Evolutionary conservation across 2,113 vertebrate species (phyloP).

Genomic region (Coptodon rendalli): DNA sequence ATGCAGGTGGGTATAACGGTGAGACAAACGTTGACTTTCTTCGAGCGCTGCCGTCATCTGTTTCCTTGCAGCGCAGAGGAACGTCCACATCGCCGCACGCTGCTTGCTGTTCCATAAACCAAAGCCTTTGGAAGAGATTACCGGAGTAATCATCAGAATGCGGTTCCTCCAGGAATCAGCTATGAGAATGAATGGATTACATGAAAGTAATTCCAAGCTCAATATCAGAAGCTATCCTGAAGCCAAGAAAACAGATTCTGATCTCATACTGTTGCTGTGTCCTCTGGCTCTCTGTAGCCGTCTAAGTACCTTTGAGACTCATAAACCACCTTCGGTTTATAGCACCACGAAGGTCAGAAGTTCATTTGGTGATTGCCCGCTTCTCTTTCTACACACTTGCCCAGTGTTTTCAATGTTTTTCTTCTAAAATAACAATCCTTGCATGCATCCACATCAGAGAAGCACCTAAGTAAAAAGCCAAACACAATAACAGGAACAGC

Average conservation of each 20-base stretch:
- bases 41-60: background rate
- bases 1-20: background rate
- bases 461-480: background rate
- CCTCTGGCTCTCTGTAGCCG: conserved; percentile 41
- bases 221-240: conserved; percentile 66
- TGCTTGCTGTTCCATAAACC: conserved; percentile 7
- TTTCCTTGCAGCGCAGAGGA: background rate
- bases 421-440: background rate
- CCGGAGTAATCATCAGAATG: conserved; percentile 57
- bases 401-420: background rate
- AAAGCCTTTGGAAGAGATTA: conserved; percentile 58
- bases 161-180: conserved; percentile 59
- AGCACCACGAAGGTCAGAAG: conserved; percentile 52
- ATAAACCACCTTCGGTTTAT: conserved; percentile 57
- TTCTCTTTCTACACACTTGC: background rate
- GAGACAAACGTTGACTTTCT: background rate
- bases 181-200: conserved; percentile 66
- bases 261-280: conserved; percentile 61
- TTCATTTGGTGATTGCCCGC: conserved; percentile 28
- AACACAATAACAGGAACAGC: background rate
- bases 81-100: background rate
- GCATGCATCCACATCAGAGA: background rate
- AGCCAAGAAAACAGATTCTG: conserved; percentile 61
- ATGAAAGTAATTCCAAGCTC: conserved; percentile 67
- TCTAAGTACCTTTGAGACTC: conserved; percentile 55